Percentiles rank a stretch among this genome's conserved stretches.
These are phyloP conservation scores for Calephelis nemesis DNA, from an alignment of 1,140 invertebrate species.

Conservation along the genomic window DNA sequence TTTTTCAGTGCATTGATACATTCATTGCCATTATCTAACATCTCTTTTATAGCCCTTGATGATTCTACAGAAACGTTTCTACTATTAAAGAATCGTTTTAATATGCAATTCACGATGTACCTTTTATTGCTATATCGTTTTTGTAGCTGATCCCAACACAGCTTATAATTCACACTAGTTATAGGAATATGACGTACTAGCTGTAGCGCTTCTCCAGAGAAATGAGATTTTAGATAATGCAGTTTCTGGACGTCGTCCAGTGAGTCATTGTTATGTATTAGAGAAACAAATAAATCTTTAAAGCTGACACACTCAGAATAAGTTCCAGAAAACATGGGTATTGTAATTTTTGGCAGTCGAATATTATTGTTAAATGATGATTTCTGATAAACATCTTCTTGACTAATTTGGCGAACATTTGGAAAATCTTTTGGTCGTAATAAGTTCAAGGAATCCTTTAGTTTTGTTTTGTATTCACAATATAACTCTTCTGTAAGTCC, in stretches of 20 bases:
- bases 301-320: conserved; percentile 37
- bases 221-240: conserved; percentile 27
- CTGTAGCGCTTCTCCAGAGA: conserved; percentile 38
- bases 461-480: conserved; percentile 7
- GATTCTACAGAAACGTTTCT: conserved; percentile 30
- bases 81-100: conserved; percentile 34
- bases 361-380: not conserved
- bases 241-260: conserved; percentile 17
- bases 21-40: conserved; percentile 34
- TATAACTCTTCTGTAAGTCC: conserved; percentile 2
- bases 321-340: conserved; percentile 26
- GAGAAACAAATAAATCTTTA: conserved; percentile 32
- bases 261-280: conserved; percentile 29
- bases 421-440: not conserved
- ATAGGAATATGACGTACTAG: conserved; percentile 36
- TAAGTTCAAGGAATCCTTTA: conserved; percentile 9
- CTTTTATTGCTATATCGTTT: conserved; percentile 40
- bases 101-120: conserved; percentile 28
- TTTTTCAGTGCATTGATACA: conserved; percentile 32
- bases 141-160: conserved; percentile 33
- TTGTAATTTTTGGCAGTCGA: conserved; percentile 18
- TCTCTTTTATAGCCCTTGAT: conserved; percentile 27
- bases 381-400: not conserved
- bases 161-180: conserved; percentile 33
- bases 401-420: not conserved